phyloP scores from a whole-genome alignment of 2,797 vertebrate genomes.

The Anguilla marmorata region DNA sequence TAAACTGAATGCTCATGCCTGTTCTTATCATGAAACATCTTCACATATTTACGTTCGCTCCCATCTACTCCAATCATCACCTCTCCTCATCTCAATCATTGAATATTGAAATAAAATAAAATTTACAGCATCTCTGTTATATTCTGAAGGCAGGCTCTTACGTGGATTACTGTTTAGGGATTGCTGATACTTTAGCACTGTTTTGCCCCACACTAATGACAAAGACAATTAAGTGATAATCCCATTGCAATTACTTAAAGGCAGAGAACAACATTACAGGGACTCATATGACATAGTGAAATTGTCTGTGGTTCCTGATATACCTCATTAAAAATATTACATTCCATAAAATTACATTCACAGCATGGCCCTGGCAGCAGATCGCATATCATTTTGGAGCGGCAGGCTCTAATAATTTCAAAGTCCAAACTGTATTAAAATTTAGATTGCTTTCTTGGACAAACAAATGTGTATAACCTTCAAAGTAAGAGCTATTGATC shows the following conservation, averaged over 20 bases:
- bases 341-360: background rate
- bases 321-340: constrained; percentile 19
- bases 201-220: background rate
- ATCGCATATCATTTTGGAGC: constrained; percentile 27
- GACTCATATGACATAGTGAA: background rate
- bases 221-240: background rate
- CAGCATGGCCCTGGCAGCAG: constrained; percentile 6
- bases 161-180: background rate
- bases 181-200: background rate
- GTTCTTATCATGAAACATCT: too few relatives aligned
- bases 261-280: background rate
- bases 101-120: too few relatives aligned
- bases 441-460: constrained; percentile 36
- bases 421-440: constrained; percentile 29
- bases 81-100: too few relatives aligned
- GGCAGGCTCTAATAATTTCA: constrained; percentile 39
- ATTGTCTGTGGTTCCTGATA: background rate
- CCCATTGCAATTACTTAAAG: background rate
- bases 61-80: too few relatives aligned
- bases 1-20: too few relatives aligned
- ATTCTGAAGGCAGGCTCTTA: background rate
- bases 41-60: too few relatives aligned
- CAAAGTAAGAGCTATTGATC: constrained; percentile 40
- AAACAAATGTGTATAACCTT: constrained; percentile 39
- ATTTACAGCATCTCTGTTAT: too few relatives aligned